Evolutionary conservation across 2,113 vertebrate species (phyloP).

Genomic region (Axis porcinus): DNA sequence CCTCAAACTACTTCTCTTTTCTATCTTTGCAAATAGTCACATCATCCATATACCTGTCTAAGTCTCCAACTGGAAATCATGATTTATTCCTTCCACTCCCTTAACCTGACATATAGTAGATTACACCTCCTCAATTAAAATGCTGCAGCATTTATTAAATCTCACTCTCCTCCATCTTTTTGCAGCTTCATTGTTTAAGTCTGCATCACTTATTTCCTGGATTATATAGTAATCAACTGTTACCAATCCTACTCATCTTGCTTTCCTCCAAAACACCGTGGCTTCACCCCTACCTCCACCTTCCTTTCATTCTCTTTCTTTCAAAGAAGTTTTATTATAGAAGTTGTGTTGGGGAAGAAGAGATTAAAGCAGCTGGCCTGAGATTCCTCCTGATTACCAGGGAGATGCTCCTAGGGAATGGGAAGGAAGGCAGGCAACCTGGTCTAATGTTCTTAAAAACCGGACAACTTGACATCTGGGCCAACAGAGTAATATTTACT

Average conservation of each 20-base stretch:
- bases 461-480: not conserved
- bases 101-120: not conserved
- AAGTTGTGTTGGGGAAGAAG: not conserved
- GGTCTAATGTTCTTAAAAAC: not conserved
- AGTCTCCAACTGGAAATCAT: not conserved
- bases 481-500: not conserved
- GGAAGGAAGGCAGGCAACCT: not conserved
- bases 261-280: not conserved
- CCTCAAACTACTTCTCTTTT: not conserved
- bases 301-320: not conserved
- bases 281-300: not conserved
- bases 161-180: not conserved
- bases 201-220: not conserved
- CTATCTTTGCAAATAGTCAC: not conserved
- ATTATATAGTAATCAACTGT: not conserved
- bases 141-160: not conserved
- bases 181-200: not conserved
- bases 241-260: not conserved
- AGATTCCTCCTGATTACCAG: not conserved
- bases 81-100: not conserved
- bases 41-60: not conserved
- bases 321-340: not conserved
- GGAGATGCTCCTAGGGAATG: not conserved
- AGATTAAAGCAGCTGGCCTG: not conserved
- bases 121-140: not conserved